Percentiles rank a stretch among this genome's conserved stretches.
phyloP scores from a whole-genome alignment of 1,140 invertebrate species.

The Cephus cinctus region DNA sequence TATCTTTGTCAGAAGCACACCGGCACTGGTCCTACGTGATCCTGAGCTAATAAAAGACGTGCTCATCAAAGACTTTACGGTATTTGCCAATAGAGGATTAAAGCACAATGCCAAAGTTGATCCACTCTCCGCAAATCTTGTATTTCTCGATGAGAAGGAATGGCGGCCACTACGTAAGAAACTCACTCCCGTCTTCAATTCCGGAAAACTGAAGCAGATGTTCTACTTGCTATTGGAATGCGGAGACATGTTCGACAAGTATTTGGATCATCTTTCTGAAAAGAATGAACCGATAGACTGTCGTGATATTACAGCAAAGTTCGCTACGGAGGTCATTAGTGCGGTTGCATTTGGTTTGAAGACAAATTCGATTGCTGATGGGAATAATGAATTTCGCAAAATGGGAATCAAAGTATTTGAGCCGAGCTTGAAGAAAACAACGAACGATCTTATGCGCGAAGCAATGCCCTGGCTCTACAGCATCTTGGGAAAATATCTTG shows the following conservation, averaged over 20 bases:
- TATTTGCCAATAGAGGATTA: constrained; percentile 39
- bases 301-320: constrained; percentile 42
- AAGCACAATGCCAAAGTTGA: constrained; percentile 19
- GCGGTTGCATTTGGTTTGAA: constrained; percentile 49
- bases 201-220: constrained; percentile 46
- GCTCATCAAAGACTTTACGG: constrained; percentile 51
- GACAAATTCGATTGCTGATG: constrained; percentile 46
- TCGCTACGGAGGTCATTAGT: constrained; percentile 45
- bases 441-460: constrained; percentile 14
- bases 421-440: constrained; percentile 7
- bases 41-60: constrained; percentile 52
- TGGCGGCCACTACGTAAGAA: constrained; percentile 55
- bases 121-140: constrained; percentile 20
- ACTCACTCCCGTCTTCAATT: constrained; percentile 49
- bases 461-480: constrained; percentile 16
- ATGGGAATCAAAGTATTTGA: constrained; percentile 38
- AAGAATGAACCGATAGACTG: constrained; percentile 21
- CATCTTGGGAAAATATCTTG: constrained; percentile 11
- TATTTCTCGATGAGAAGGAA: constrained; percentile 26
- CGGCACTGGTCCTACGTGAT: constrained; percentile 47
- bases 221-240: constrained; percentile 12
- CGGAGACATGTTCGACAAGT: constrained; percentile 1
- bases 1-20: constrained; percentile 42
- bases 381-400: constrained; percentile 50
- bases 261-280: neutral